phyloP scores from a whole-genome alignment of 2,113 vertebrate genomes.

The Pseudonaja textilis region DNA sequence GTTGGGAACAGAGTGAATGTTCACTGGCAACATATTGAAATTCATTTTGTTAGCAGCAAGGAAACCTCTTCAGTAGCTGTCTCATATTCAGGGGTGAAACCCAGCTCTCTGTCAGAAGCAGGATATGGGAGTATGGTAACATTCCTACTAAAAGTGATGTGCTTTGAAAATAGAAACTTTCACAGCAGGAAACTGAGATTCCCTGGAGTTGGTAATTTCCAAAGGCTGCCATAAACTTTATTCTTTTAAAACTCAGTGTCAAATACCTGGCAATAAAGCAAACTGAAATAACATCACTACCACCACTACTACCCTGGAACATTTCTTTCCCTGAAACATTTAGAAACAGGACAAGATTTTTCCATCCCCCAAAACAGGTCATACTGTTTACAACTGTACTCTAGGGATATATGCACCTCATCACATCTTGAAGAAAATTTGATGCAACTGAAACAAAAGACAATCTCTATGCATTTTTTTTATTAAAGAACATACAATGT shows the following conservation, averaged over 20 bases:
- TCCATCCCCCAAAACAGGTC: conserved; percentile 63
- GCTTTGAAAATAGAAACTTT: conserved; percentile 89
- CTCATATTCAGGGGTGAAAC: conserved; percentile 67
- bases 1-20: conserved; percentile 54
- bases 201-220: conserved; percentile 78
- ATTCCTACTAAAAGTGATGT: conserved; percentile 76
- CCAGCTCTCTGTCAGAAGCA: conserved; percentile 70
- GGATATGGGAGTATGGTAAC: conserved; percentile 76
- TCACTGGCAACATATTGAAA: conserved; percentile 70
- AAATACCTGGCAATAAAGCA: conserved; percentile 84
- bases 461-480: conserved; percentile 64
- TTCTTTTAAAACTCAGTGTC: conserved; percentile 84
- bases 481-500: conserved; percentile 58
- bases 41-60: conserved; percentile 70
- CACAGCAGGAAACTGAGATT: conserved; percentile 82
- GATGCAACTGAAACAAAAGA: conserved; percentile 65
- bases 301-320: conserved; percentile 61
- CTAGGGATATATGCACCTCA: conserved; percentile 64
- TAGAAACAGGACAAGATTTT: conserved; percentile 68
- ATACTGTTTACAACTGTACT: conserved; percentile 67
- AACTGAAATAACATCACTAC: conserved; percentile 70
- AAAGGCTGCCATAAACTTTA: conserved; percentile 79
- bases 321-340: conserved; percentile 71
- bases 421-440: conserved; percentile 67
- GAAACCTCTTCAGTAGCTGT: conserved; percentile 69